Conservation (phyloP, 2,888 invertebrate species). For the Autographa gamma region DNA sequence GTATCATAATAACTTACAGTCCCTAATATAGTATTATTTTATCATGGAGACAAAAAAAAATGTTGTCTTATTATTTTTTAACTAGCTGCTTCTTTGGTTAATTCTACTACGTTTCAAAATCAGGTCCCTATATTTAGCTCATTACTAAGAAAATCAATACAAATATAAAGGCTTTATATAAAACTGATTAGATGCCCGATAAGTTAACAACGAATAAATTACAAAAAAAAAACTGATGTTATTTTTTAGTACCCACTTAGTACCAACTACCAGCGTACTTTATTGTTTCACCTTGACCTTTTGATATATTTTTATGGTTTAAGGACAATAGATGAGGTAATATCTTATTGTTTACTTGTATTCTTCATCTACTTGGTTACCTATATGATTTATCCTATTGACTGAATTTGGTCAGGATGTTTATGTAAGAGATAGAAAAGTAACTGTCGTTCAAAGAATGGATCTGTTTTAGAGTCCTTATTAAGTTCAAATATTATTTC, state of each 20-base stretch:
- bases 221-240: constrained; percentile 42
- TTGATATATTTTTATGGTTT: constrained; percentile 23
- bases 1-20: too few species aligned
- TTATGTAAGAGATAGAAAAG: too few species aligned
- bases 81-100: too few species aligned
- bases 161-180: constrained; percentile 22
- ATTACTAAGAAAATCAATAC: constrained; percentile 36
- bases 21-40: too few species aligned
- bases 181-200: constrained; percentile 39
- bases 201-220: constrained; percentile 34
- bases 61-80: too few species aligned
- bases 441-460: too few species aligned
- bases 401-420: too few species aligned
- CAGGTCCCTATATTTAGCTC: not conserved
- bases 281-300: constrained; percentile 38
- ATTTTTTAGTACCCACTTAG: constrained; percentile 30
- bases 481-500: too few species aligned
- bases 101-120: too few species aligned
- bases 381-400: too few species aligned
- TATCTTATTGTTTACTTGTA: not conserved
- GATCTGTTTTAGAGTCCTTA: too few species aligned
- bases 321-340: not conserved
- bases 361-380: not conserved
- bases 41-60: too few species aligned
- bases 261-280: constrained; percentile 10